Percentiles rank a stretch among this genome's conserved stretches.
Conservation (phyloP, 1,140 invertebrate species). For the Aphelinus atriplicis region DNA sequence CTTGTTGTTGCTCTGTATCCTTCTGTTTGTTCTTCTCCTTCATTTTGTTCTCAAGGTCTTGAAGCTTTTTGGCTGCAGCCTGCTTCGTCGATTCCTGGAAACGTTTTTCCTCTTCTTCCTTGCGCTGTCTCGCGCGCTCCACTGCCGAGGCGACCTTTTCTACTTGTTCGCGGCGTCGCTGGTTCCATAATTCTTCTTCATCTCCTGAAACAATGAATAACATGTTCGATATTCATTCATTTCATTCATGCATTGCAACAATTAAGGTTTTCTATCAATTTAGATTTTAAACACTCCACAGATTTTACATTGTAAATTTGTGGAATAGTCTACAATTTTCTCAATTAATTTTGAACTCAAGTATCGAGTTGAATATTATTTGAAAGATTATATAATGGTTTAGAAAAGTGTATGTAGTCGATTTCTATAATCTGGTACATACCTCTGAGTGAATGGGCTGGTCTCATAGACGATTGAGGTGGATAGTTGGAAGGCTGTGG, state of each 20-base stretch:
- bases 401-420: too few species aligned
- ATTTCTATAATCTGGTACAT: neutral
- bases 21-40: conserved; percentile 66
- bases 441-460: conserved; percentile 57
- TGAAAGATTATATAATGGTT: too few species aligned
- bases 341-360: too few species aligned
- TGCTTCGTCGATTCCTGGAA: conserved; percentile 71
- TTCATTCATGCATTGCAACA: too few species aligned
- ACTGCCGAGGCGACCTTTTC: conserved; percentile 77
- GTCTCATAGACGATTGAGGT: conserved; percentile 45
- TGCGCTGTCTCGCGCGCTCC: conserved; percentile 79
- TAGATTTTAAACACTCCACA: too few species aligned
- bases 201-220: conserved; percentile 54
- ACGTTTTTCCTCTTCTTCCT: conserved; percentile 84
- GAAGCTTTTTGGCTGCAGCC: conserved; percentile 72
- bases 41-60: conserved; percentile 71
- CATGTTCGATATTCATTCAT: too few species aligned
- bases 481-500: conserved; percentile 47
- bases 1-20: conserved; percentile 53
- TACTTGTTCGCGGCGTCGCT: conserved; percentile 72
- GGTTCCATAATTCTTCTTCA: conserved; percentile 80
- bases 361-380: too few species aligned
- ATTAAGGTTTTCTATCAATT: too few species aligned
- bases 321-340: too few species aligned
- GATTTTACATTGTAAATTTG: too few species aligned